Percentiles rank a stretch among this genome's conserved stretches.
These are phyloP conservation scores for Pristiophorus japonicus DNA, from an alignment of 2,113 vertebrate species.

Conservation along the genomic window DNA sequence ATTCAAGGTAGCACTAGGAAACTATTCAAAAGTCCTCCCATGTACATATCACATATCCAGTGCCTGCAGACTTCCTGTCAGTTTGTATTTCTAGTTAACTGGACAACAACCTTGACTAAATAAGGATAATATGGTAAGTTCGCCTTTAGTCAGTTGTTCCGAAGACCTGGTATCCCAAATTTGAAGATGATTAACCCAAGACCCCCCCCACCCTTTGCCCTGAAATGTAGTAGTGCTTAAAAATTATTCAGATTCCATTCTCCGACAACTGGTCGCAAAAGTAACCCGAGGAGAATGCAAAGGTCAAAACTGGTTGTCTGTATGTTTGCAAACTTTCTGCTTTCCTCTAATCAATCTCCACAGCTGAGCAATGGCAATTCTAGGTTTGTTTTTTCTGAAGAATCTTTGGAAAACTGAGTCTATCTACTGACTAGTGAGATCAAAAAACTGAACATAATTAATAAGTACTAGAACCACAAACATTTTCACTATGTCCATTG, in stretches of 20 bases:
- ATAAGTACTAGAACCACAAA: background rate
- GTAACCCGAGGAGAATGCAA: background rate
- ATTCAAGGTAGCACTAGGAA: background rate
- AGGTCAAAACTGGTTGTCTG: background rate
- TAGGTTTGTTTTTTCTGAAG: background rate
- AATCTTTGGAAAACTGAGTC: background rate
- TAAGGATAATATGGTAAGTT: background rate
- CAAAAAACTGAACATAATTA: background rate
- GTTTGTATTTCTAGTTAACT: constrained; percentile 10
- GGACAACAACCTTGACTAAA: background rate
- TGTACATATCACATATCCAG: background rate
- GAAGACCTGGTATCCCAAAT: background rate
- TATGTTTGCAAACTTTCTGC: background rate
- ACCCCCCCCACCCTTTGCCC: background rate
- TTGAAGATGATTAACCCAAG: too few species aligned
- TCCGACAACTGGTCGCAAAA: background rate
- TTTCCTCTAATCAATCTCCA: background rate
- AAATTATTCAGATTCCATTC: background rate
- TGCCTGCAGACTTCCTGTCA: background rate
- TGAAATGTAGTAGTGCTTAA: background rate
- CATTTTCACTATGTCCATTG: background rate
- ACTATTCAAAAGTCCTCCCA: background rate
- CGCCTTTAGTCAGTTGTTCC: background rate
- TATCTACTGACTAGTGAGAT: background rate
- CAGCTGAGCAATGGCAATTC: background rate